Base-by-base conservation (phyloP, 2,888 invertebrate species). In the Epinotia demarniana region DNA sequence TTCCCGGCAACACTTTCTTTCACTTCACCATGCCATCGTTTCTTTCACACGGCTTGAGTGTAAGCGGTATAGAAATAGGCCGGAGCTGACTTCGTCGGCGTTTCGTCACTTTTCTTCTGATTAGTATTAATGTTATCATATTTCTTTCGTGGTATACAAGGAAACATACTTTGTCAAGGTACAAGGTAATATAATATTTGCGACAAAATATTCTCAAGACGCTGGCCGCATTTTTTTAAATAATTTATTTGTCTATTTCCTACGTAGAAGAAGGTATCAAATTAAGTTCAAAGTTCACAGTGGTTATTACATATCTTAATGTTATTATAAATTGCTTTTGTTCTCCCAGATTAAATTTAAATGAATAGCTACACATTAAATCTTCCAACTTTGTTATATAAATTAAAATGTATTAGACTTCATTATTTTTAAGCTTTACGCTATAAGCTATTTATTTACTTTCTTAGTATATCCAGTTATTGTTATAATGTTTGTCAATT, bases 41-140 rank as follows among this genome's bases (percentile, higher is more conserved):
- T 71, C 64, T 53, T 63, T 75, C 70, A 70, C 23, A 53, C 46
- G 18, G 43, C 18, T 53, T 64, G 23, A 43, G 58, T 53, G 39
- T 23, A 27, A 70, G 64, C 23, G 64, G 49, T 64, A 71, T 11
- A 19, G 18, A 53, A 55, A 62, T 23, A 58, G 55, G 5, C 39
- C 5, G 49, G 57, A 63, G 55, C 61, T 57, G 57, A 43, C 43
- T 69, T 27, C n/a, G 63, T 13, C 39, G 57, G 69, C 49, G 60
- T 33, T 71, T 70, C 55, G 75, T 75, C 75, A 75, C 72, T 75
- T 71, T 75, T 58, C 58, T 75, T 71, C 55, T 75, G 75, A 75
- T 75, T 72, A 75, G 75, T 75, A 75, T 75, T 75, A 75, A 75
- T 75, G 71, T 58, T 62, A 64, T 62, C 71, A 75, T 72, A 75